Conservation (phyloP, 2,797 vertebrate genomes). For the Enteromius fasciolatus region DNA sequence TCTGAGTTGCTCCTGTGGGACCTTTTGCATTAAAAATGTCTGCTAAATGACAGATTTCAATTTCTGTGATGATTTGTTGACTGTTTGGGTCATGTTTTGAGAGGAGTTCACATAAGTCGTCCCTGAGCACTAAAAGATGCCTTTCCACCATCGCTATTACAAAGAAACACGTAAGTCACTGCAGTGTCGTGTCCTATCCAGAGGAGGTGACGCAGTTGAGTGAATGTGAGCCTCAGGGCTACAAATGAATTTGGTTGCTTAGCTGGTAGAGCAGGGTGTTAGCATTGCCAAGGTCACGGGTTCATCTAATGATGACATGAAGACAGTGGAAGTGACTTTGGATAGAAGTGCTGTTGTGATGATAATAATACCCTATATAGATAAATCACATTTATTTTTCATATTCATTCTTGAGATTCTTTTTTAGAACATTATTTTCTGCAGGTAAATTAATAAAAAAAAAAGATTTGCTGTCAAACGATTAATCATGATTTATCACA, state of each 20-base stretch:
- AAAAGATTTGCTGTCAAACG: no score
- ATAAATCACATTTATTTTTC: not conserved
- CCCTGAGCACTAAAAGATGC: conserved; percentile 10
- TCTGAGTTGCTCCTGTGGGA: conserved; percentile 23
- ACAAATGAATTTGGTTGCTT: conserved; percentile 1
- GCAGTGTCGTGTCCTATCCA: not conserved
- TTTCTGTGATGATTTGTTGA: conserved; percentile 39
- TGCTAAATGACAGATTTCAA: conserved; percentile 40
- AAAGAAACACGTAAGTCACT: conserved; percentile 28
- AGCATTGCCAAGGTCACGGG: not conserved
- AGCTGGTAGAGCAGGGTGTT: conserved; percentile 6
- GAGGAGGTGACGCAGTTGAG: conserved; percentile 7
- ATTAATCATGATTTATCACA: no score
- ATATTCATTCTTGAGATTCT: not conserved
- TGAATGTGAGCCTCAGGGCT: conserved; percentile 2
- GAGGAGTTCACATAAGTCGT: not conserved
- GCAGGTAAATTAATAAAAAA: not conserved
- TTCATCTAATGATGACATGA: not conserved
- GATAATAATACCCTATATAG: not conserved
- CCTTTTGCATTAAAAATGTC: conserved; percentile 32
- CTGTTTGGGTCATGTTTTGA: conserved; percentile 19
- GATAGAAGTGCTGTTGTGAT: no score
- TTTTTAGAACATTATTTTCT: not conserved
- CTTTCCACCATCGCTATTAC: not conserved
- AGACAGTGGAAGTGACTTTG: not conserved